Base-by-base conservation (phyloP, 1,140 invertebrate genomes). In the Macrocentrus cingulum region DNA sequence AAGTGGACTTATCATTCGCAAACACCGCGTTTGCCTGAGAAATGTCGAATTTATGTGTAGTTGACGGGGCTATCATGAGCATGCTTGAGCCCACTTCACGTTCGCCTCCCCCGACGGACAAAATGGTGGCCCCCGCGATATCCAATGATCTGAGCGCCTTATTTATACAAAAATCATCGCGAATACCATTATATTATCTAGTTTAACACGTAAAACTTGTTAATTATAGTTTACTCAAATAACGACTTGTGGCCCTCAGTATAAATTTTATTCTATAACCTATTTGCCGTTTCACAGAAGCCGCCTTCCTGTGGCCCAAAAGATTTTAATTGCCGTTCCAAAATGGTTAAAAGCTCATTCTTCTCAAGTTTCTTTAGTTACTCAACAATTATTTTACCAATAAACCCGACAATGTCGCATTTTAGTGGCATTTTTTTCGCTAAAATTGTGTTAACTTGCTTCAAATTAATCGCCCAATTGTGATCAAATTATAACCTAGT, bases 91-190 rank as follows among this genome's bases (percentile, higher is more conserved):
- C 73, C 72, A 77, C 72, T 77, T 80, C 69, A 75, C 69, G 67
- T 74, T 73, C 79, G 80, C 80, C 81, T 82, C 81, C 79, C 80
- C 80, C 79, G 76, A 77, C 72, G 73, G 72, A 81, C 81, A 82
- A 82, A 82, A 82, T 82, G 81, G 81, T 79, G 79, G 81, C 75
- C 80, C 69, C 70, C 72, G 68, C 71, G 72, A 76, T 68, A 68
- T 66, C 69, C 66, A 71, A 70, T 64, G 66, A 56, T 71, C 67
- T 69, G 67, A 66, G 66, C 66, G 63, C 65, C 66, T 64, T 70
- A 67, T 72, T 69, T 68, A 58, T 34, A 46, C 45, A 51, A 68
- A 69, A 63, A 70, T 70, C 60, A 42, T 66, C 68, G 59, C 59
- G 63, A 32, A 44, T 60, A 53, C 45, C 16, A 19, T 39, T 57